Conservation (phyloP, 2,797 vertebrate genomes). For the Rhabdophis nuchalis region DNA sequence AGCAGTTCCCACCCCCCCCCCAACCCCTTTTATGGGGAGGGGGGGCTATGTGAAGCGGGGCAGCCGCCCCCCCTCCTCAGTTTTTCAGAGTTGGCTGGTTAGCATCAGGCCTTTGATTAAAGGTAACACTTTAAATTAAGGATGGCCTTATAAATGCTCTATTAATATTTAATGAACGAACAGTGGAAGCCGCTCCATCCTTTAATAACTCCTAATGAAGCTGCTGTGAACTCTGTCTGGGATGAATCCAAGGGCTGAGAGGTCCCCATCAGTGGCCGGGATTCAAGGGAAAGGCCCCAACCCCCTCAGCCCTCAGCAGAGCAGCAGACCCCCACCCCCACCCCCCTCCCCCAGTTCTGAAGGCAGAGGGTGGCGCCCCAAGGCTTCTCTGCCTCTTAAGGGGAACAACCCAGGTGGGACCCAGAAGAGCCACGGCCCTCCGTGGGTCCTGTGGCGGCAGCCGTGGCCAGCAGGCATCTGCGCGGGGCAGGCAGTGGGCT, state of each 20-base stretch:
- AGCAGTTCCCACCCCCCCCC: neutral
- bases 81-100: slow-evolving; percentile 36
- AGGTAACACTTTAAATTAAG: slow-evolving; percentile 68
- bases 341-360: neutral
- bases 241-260: slow-evolving; percentile 64
- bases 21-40: no score
- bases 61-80: neutral
- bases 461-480: neutral
- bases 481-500: neutral
- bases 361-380: neutral
- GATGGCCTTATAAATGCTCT: slow-evolving; percentile 68
- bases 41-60: no score
- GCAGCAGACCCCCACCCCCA: neutral
- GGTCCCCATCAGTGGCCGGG: slow-evolving; percentile 28
- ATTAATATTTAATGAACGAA: slow-evolving; percentile 66
- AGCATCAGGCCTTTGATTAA: slow-evolving; percentile 63
- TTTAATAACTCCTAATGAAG: slow-evolving; percentile 63
- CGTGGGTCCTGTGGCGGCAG: neutral
- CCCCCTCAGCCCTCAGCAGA: neutral
- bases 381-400: neutral
- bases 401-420: neutral
- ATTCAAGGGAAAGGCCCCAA: slow-evolving; percentile 29
- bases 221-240: slow-evolving; percentile 50
- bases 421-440: neutral
- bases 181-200: slow-evolving; percentile 56